Conservation (phyloP, 1,140 invertebrate species). For the Zelostemma sp. region DNA sequence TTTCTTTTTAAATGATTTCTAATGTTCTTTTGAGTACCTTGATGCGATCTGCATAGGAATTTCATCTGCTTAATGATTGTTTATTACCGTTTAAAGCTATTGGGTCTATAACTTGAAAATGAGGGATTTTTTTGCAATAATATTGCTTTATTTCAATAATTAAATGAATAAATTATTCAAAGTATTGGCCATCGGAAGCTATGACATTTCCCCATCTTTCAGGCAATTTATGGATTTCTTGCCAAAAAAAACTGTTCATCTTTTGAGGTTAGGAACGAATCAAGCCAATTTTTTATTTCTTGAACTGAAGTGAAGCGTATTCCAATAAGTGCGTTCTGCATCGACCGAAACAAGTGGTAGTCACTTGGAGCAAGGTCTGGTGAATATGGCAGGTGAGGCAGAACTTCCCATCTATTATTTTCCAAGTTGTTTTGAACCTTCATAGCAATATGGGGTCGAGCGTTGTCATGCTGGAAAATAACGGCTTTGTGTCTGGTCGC, state of each 20-base stretch:
- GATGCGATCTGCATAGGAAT: no score
- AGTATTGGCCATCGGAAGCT: no score
- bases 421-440: slow-evolving; percentile 30
- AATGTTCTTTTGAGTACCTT: no score
- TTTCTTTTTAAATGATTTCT: no score
- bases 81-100: no score
- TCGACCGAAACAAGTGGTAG: slow-evolving; percentile 16
- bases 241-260: slow-evolving; percentile 30
- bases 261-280: slow-evolving; percentile 38
- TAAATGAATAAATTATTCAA: no score
- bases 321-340: slow-evolving; percentile 33
- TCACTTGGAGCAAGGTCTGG: slow-evolving; percentile 46
- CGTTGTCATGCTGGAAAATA: slow-evolving; percentile 26
- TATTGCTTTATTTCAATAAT: no score
- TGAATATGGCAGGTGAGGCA: slow-evolving; percentile 44
- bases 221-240: slow-evolving; percentile 29
- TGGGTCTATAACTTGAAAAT: no score
- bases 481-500: slow-evolving; percentile 17
- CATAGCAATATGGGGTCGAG: slow-evolving; percentile 27
- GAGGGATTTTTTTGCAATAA: no score
- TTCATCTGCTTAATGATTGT: no score
- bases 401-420: slow-evolving; percentile 29
- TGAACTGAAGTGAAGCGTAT: slow-evolving; percentile 37
- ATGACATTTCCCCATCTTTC: slow-evolving; percentile 42
- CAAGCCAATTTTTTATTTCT: slow-evolving; percentile 36